A percentile compares a stretch with the other conserved stretches of the same genome.
Conservation (phyloP, 1,140 invertebrate genomes). For the Spodoptera frugiperda region DNA sequence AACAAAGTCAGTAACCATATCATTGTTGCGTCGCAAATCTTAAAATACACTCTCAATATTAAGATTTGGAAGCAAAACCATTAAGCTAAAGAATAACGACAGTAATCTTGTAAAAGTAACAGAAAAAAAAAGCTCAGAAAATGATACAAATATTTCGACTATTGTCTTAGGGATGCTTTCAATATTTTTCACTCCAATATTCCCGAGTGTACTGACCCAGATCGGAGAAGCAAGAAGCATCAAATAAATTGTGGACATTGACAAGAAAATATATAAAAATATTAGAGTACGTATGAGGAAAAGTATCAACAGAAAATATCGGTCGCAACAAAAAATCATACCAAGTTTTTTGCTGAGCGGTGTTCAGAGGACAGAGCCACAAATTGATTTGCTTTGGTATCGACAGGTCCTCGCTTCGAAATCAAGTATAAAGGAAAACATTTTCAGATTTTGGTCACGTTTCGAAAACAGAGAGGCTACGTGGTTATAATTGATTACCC, state of each 20-base stretch:
- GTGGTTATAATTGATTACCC: too few species aligned
- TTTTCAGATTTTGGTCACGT: constrained; percentile 1
- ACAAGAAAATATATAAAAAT: constrained; percentile 25
- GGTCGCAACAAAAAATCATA: constrained; percentile 3
- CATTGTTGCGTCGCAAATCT: too few species aligned
- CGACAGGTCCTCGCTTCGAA: background rate
- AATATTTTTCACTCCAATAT: constrained; percentile 34
- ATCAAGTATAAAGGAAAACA: constrained; percentile 3
- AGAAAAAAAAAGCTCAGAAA: background rate
- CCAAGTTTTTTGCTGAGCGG: constrained; percentile 8
- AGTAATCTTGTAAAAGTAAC: too few species aligned
- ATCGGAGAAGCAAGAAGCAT: background rate
- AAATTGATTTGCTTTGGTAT: constrained; percentile 10
- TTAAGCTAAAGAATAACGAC: too few species aligned
- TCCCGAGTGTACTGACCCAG: constrained; percentile 20
- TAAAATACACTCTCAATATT: too few species aligned
- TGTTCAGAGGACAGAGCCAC: background rate
- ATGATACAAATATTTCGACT: constrained; percentile 7
- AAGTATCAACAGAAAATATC: constrained; percentile 4
- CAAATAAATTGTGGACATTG: constrained; percentile 17
- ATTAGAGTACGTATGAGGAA: constrained; percentile 19
- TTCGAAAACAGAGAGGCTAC: too few species aligned
- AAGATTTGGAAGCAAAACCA: too few species aligned
- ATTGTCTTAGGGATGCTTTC: constrained; percentile 17
- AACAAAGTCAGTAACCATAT: too few species aligned